phyloP scores from a whole-genome alignment of 2,888 invertebrate genomes.

The Drosophila phalerata region DNA sequence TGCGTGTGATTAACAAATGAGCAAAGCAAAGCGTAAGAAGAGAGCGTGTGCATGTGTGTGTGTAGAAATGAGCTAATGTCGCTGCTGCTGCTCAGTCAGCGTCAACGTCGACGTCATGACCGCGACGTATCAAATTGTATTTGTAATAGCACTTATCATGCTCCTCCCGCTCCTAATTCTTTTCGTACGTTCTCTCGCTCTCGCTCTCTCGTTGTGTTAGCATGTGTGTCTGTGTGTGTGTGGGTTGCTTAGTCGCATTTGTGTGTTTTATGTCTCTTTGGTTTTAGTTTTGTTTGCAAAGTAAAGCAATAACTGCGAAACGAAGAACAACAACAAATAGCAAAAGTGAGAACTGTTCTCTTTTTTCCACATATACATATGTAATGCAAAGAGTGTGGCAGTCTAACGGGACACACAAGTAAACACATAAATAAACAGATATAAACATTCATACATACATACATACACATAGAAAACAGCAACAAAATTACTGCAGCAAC shows the following conservation, averaged over 20 bases:
- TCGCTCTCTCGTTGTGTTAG: constrained; percentile 1
- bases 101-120: constrained; percentile 41
- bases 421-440: constrained; percentile 8
- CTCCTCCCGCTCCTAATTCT: constrained; percentile 16
- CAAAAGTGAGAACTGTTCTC: constrained; percentile 33
- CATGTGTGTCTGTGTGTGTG: neutral
- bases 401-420: constrained; percentile 1
- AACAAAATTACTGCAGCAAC: constrained; percentile 19
- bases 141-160: constrained; percentile 30
- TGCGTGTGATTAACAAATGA: constrained; percentile 28
- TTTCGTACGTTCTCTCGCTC: constrained; percentile 3
- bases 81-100: constrained; percentile 18
- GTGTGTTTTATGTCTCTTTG: constrained; percentile 18
- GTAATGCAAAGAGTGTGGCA: neutral
- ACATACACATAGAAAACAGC: neutral
- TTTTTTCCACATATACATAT: neutral
- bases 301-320: constrained; percentile 21
- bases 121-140: constrained; percentile 36
- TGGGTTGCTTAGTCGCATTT: constrained; percentile 11
- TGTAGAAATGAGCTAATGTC: constrained; percentile 19
- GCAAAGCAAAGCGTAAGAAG: constrained; percentile 2
- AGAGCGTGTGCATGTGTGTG: constrained; percentile 14
- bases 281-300: constrained; percentile 22
- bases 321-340: constrained; percentile 24
- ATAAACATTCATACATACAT: neutral